Evolutionary conservation across 1,140 invertebrate species (phyloP), one percentile per base, ranked within the genome.

Genomic region (Phymastichus coffea): DNA sequence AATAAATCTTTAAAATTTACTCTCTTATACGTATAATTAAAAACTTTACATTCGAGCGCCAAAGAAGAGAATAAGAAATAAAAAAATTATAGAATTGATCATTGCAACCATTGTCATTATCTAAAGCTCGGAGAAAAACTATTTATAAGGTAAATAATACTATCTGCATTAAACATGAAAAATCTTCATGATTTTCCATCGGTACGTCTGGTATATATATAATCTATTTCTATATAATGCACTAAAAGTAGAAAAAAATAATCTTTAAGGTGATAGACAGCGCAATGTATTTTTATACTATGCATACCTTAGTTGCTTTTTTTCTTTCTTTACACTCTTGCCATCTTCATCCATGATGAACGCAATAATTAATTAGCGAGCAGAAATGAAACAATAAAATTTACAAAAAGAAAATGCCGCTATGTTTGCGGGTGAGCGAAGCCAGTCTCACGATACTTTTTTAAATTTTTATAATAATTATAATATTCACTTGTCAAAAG

Each of bases 101-200:
- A 54, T 60, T 60, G 49, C 33, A 60, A 47, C 9, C 17, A 30
- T 22, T 44, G 53, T 28, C 43, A 48, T 60, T 46, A 54, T 47
- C n/a, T 54, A 54, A 54, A 60, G 51, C 43, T 54, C 51, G 22
- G 20, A 47, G 8, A 41, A 38, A 15, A 48, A 54, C 15, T 60
- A 47, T 53, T 23, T 60, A 47, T 60, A 60, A 2, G 19, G 19
- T 57, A 40, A 60, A 60, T 60, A 60, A 60, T 60, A 60, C 57
- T 60, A 60, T 60, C 28, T 48, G 22, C 44, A 58, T 51, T 40
- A 58, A 58, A 52, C 37, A 58, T 30, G 20, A 59, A 59, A 57
- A 58, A 33, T 30, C 37, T 38, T 19, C 19, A 44, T 43, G n/a
- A 48, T 22, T 49, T 8, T 44, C 8, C 9, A 15, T 37, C 48